Evolutionary conservation across 2,113 vertebrate species (phyloP), one percentile per base, ranked within the genome.

Genomic region (Oreochromis spilurus): DNA sequence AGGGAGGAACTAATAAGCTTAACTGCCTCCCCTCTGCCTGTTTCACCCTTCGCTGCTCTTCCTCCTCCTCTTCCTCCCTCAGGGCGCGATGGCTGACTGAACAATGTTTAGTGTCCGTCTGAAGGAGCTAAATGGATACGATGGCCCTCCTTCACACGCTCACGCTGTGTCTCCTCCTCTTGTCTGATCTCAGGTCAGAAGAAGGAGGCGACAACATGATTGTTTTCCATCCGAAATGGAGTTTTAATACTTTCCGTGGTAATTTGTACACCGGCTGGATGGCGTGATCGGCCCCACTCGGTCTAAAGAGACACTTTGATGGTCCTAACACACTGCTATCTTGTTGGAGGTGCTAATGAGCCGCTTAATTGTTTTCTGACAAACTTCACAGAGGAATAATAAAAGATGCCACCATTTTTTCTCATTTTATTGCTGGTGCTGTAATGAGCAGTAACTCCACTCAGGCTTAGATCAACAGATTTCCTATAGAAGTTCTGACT

Each of bases 1-100:
- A 89, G 91, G 67, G 77, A 88, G 87, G 86, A 87, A 87, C 89
- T 94, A 94, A 94, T 94, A 90, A 90, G 92, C 92, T 94, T 94
- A 91, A 88, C 91, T 81, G 78, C 65, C 36, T n/a, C 84, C 85
- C 82, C 83, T 79, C 53, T 70, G 34, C 82, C 40, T 84, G 40
- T 60, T 87, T 88, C 91, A 91, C 84, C 91, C 86, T 70, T 83
- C 87, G 48, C 79, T 88, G 78, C 81, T 88, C 91, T 88, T 92
- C 91, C 89, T 93, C 87, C 88, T 88, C 83, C 34, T 91, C 92
- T 88, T 78, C 89, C 70, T 90, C 87, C 89, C 87, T 79, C 19
- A 60, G 89, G 93, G 48, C 65, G 84, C 87, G 79, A 92, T 83
- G 84, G 89, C 79, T 91, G 89, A 91, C 81, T 94, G 90, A 93